Evolutionary conservation across 2,113 vertebrate species (phyloP).

Genomic region (Monopterus albus): DNA sequence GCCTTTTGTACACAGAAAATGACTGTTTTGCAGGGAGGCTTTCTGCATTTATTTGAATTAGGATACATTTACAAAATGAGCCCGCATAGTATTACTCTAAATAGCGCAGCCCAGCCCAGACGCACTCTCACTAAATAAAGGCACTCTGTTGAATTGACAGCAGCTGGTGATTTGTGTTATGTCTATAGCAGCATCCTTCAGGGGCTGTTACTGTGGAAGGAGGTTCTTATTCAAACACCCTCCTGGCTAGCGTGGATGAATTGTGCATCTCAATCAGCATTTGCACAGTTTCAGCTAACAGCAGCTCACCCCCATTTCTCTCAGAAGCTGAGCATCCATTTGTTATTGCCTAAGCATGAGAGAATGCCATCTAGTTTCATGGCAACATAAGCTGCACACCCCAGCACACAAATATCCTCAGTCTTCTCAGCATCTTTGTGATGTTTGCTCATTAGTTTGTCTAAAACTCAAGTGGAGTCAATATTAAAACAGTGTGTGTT

Average conservation of each 20-base stretch:
- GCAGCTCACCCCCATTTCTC: slow-evolving; percentile 25
- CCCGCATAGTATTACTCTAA: neutral
- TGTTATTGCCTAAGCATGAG: slow-evolving; percentile 21
- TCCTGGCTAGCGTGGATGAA: slow-evolving; percentile 29
- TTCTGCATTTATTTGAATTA: slow-evolving; percentile 33
- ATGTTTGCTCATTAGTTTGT: slow-evolving; percentile 27
- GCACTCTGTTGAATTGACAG: slow-evolving; percentile 75
- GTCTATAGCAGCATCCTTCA: slow-evolving; percentile 51
- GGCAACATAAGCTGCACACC: neutral
- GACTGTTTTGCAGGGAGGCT: neutral
- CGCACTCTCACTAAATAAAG: slow-evolving; percentile 49
- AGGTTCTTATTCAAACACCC: slow-evolving; percentile 35
- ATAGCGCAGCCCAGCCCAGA: slow-evolving; percentile 3
- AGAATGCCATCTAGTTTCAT: slow-evolving; percentile 19
- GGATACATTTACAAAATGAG: slow-evolving; percentile 53
- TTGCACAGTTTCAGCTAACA: slow-evolving; percentile 55
- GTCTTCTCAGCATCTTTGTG: slow-evolving; percentile 3
- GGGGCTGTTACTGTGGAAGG: slow-evolving; percentile 31
- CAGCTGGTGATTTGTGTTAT: slow-evolving; percentile 68
- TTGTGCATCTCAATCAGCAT: slow-evolving; percentile 45
- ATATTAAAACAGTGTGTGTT: slow-evolving; percentile 17
- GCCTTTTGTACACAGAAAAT: slow-evolving; percentile 31
- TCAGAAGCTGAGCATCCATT: slow-evolving; percentile 23
- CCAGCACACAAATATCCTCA: slow-evolving; percentile 17
- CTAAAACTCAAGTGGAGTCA: slow-evolving; percentile 24